phyloP scores from a whole-genome alignment of 2,797 vertebrate species.

The Paratrypauchen microcephalus region DNA sequence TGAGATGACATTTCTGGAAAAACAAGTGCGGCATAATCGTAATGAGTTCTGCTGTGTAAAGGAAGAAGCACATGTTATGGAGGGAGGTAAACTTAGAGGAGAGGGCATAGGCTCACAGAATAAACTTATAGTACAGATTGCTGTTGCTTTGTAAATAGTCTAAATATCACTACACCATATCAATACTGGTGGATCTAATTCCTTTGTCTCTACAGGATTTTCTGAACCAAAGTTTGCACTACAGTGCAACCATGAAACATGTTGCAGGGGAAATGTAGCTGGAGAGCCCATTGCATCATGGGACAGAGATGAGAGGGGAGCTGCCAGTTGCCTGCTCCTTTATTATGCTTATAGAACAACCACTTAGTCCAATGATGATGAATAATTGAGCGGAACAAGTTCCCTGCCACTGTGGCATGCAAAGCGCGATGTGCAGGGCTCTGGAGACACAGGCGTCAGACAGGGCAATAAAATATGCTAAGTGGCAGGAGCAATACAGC shows the following conservation, averaged over 20 bases:
- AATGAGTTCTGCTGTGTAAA: constrained; percentile 82
- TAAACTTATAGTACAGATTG: neutral
- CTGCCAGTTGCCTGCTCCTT: constrained; percentile 73
- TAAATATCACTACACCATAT: neutral
- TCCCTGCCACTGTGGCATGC: constrained; percentile 73
- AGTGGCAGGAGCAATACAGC: constrained; percentile 78
- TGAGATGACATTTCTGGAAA: constrained; percentile 75
- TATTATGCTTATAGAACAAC: constrained; percentile 79
- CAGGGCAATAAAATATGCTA: constrained; percentile 84
- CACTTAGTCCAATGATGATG: constrained; percentile 83
- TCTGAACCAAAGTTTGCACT: constrained; percentile 5
- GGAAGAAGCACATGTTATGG: constrained; percentile 56
- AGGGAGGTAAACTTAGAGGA: constrained; percentile 39
- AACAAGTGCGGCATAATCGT: constrained; percentile 87
- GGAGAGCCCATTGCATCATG: constrained; percentile 42
- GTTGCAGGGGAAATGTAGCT: constrained; percentile 40
- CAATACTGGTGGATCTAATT: neutral
- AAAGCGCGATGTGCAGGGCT: constrained; percentile 73
- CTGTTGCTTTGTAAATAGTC: neutral
- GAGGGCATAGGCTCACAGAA: constrained; percentile 15
- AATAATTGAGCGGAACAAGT: constrained; percentile 86
- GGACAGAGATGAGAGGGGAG: constrained; percentile 59
- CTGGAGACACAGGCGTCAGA: constrained; percentile 72
- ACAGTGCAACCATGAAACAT: constrained; percentile 46
- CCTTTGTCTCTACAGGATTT: neutral